Evolutionary conservation across 1,140 invertebrate genomes (phyloP).

Genomic region (Nasonia longicornis): DNA sequence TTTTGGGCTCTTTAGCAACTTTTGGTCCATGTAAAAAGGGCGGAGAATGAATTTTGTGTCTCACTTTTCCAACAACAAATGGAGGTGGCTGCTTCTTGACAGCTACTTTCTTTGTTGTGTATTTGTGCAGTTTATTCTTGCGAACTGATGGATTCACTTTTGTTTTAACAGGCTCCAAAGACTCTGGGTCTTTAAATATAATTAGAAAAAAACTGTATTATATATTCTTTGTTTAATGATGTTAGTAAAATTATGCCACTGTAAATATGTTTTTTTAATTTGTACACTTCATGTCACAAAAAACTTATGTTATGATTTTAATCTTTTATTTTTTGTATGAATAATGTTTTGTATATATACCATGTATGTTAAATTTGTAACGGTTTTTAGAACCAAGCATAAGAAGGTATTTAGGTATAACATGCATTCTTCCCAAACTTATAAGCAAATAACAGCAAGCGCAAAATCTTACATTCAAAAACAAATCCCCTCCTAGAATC

Average conservation of each 20-base stretch:
- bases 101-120: conserved; percentile 4
- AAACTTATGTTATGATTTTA: too few species aligned
- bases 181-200: background rate
- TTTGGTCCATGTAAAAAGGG: conserved; percentile 31
- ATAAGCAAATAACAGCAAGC: background rate
- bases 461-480: background rate
- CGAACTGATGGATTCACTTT: background rate
- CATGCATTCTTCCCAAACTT: background rate
- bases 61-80: conserved; percentile 27
- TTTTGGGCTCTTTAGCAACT: background rate
- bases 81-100: background rate
- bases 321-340: too few species aligned
- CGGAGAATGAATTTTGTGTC: conserved; percentile 36
- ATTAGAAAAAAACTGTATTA: background rate
- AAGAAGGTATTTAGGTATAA: too few species aligned
- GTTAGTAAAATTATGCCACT: too few species aligned
- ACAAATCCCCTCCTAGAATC: background rate
- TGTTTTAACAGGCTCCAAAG: background rate
- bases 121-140: background rate
- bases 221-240: too few species aligned
- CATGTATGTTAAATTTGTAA: too few species aligned
- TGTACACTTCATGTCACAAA: too few species aligned
- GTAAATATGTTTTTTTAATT: too few species aligned
- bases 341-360: too few species aligned
- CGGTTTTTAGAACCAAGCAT: too few species aligned